Conservation (phyloP, 2,888 invertebrate species). For the Lochmaea capreae region DNA sequence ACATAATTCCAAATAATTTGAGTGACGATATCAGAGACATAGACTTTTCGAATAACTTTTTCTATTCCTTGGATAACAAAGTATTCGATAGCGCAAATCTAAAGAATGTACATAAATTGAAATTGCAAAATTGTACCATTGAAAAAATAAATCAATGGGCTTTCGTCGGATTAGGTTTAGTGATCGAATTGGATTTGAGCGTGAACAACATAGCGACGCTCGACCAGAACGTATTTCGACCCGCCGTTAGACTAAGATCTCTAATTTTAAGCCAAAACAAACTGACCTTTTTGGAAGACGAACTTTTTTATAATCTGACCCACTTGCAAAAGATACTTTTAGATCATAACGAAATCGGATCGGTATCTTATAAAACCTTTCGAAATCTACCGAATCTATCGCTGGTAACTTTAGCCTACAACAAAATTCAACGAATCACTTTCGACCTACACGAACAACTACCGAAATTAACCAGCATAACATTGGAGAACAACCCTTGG, state of each 20-base stretch:
- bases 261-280: constrained; percentile 81
- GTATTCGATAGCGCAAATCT: constrained; percentile 78
- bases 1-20: constrained; percentile 77
- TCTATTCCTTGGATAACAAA: constrained; percentile 74
- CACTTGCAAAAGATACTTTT: constrained; percentile 82
- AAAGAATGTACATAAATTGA: constrained; percentile 84
- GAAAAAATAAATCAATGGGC: constrained; percentile 79
- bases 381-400: constrained; percentile 70
- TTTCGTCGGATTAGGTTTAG: constrained; percentile 79
- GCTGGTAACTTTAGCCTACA: constrained; percentile 78
- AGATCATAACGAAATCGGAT: constrained; percentile 78
- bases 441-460: constrained; percentile 75
- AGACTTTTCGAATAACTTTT: constrained; percentile 78
- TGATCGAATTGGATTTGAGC: constrained; percentile 87
- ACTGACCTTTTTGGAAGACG: constrained; percentile 77
- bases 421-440: constrained; percentile 76
- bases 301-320: constrained; percentile 79
- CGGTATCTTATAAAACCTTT: constrained; percentile 74
- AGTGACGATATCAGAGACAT: constrained; percentile 79
- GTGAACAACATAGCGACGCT: constrained; percentile 76
- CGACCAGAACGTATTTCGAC: constrained; percentile 77
- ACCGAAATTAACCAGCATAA: constrained; percentile 77
- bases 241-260: constrained; percentile 77
- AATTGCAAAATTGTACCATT: constrained; percentile 80
- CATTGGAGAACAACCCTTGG: constrained; percentile 87